Conservation (phyloP, 2,888 invertebrate genomes). For the Perizoma affinitatum region DNA sequence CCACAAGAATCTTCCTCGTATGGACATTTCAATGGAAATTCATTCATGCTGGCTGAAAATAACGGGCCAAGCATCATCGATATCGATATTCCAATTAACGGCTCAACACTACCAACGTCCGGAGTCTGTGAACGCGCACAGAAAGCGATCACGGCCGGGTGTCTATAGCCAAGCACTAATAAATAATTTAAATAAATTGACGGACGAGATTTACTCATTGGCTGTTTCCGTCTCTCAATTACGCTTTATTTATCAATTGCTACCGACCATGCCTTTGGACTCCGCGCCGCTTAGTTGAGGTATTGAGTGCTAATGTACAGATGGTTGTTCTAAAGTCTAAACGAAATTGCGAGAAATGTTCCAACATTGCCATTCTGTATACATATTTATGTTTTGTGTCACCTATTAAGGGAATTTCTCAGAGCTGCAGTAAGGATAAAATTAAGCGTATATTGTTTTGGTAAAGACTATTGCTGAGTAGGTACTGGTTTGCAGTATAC, state of each 20-base stretch:
- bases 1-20: background rate
- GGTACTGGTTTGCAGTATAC: background rate
- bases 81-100: constrained; percentile 51
- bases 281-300: constrained; percentile 48
- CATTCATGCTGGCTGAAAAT: constrained; percentile 9
- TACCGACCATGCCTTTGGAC: constrained; percentile 65
- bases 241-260: constrained; percentile 83
- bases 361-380: constrained; percentile 18
- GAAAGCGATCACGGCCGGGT: constrained; percentile 79
- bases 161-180: constrained; percentile 83
- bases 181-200: constrained; percentile 85
- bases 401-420: constrained; percentile 15
- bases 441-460: constrained; percentile 8
- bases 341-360: constrained; percentile 25
- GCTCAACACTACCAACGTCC: constrained; percentile 66
- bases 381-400: constrained; percentile 18
- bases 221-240: constrained; percentile 83
- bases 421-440: constrained; percentile 7
- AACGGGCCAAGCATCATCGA: constrained; percentile 32
- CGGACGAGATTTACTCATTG: constrained; percentile 85
- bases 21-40: constrained; percentile 11
- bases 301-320: constrained; percentile 45
- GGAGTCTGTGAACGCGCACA: constrained; percentile 72
- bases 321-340: constrained; percentile 28
- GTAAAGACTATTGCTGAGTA: constrained; percentile 1